phyloP scores from a whole-genome alignment of 2,888 invertebrate genomes.

The Andrena hattorfiana region DNA sequence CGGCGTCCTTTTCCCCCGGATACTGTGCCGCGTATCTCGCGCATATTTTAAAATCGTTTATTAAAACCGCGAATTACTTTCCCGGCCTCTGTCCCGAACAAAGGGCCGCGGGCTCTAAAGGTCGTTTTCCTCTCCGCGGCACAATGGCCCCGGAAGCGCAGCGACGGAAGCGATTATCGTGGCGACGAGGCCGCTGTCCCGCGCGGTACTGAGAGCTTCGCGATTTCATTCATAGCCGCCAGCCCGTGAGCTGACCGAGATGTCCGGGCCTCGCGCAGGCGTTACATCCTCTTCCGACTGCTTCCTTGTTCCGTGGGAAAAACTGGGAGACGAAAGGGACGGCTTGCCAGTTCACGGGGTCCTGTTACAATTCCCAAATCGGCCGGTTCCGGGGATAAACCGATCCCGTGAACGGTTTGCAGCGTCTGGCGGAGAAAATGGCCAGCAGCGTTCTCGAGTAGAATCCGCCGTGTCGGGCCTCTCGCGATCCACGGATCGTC shows the following conservation, averaged over 20 bases:
- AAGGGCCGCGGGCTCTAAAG: no score
- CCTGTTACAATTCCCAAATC: neutral
- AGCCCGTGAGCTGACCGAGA: slow-evolving; percentile 28
- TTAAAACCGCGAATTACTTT: no score
- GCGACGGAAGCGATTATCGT: neutral
- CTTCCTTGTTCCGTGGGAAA: neutral
- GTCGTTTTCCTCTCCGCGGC: neutral
- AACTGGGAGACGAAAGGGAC: neutral
- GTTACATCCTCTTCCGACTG: slow-evolving; percentile 51
- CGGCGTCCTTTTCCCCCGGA: no score
- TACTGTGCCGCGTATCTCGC: no score
- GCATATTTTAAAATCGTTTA: no score
- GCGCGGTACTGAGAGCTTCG: slow-evolving; percentile 73
- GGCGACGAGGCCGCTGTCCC: slow-evolving; percentile 65
- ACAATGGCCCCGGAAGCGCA: neutral
- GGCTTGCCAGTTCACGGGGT: neutral
- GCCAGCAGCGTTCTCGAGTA: no score
- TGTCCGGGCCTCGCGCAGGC: slow-evolving; percentile 70
- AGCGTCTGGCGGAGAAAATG: no score
- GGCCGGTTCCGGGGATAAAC: neutral
- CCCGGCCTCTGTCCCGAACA: neutral
- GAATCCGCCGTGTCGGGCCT: no score
- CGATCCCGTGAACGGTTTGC: no score
- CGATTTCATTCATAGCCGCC: slow-evolving; percentile 63
- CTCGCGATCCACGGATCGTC: no score